Evolutionary conservation across 1,140 invertebrate species (phyloP), one percentile per base, ranked within the genome.

Genomic region (Formica selysi): DNA sequence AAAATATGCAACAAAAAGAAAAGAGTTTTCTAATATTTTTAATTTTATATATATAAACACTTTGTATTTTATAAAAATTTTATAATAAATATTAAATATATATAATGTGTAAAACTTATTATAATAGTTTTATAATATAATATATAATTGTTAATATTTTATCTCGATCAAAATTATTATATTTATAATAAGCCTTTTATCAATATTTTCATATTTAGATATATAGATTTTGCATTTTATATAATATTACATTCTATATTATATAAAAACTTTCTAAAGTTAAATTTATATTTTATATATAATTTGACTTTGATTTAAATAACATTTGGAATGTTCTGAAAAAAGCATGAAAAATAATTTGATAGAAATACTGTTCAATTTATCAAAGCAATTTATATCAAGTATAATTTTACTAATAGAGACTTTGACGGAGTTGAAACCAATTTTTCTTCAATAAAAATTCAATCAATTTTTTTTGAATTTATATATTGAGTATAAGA

Each of bases 381-480:
- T 65, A 48, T 65, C 26, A 44, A 41, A 19, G 13, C 26, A 76
- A 76, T 76, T 76, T 76, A 76, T 64, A 76, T 64, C 59, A 64
- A n/a, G 16, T 48, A 76, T 32, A 11, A 38, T 19, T 44, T 78
- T n/a, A 38, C 13, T 62, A 19, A 32, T 38, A 32, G 26, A 76
- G 2, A n/a, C 3, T 32, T 26, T 0, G 19, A 65, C 1, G 29
- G 22, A 65, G 19, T 64, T 64, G 32, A 44, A 64, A 38, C 13
- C 7, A 19, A 68, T 68, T 68, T 51, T 65, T 41, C 5, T 3
- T 29, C 29, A 38, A 70, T 41, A 16, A 36, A 80, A 57, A 57
- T 80, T 41, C 16, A 6, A 68, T 67, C 0, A 22, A 65, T 26
- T 26, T 67, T 13, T 80, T 79, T 57, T 22, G 32, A 68, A 64